Conservation (phyloP, 92 coral and sea anemone genomes). For the Phenganax subtilis region DNA sequence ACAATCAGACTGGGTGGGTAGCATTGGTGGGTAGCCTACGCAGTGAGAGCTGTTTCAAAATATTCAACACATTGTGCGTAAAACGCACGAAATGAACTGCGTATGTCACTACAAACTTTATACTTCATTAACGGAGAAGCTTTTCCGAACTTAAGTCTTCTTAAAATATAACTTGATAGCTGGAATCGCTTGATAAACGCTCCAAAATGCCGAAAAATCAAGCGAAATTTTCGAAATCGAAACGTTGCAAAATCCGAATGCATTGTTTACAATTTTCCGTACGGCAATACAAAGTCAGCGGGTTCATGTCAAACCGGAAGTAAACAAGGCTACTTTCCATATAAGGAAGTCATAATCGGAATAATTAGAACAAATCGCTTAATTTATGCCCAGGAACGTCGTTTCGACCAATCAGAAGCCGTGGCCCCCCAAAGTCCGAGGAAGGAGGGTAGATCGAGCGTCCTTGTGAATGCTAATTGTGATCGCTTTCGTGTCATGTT, state of each 20-base stretch:
- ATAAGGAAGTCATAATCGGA: conserved; percentile 10
- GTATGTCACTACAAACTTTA: neutral
- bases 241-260: neutral
- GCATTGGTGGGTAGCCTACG: neutral
- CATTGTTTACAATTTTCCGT: conserved; percentile 31
- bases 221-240: neutral
- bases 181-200: neutral
- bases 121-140: neutral
- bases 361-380: conserved; percentile 14
- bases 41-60: neutral
- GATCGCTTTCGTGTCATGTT: conserved; percentile 40
- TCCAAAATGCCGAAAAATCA: neutral
- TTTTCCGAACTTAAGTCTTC: too few relatives aligned
- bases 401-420: conserved; percentile 72
- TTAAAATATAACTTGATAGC: too few relatives aligned
- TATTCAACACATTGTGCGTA: neutral
- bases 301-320: conserved; percentile 26
- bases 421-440: conserved; percentile 93
- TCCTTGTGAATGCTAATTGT: conserved; percentile 63
- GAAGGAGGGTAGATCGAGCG: conserved; percentile 99
- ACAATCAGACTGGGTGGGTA: too few relatives aligned
- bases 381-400: conserved; percentile 28
- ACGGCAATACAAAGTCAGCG: conserved; percentile 27
- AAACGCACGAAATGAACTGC: neutral
- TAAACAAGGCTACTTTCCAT: neutral